These are phyloP conservation scores for Esperia sulphurella DNA, from an alignment of 2,888 invertebrate species.

Conservation along the genomic window DNA sequence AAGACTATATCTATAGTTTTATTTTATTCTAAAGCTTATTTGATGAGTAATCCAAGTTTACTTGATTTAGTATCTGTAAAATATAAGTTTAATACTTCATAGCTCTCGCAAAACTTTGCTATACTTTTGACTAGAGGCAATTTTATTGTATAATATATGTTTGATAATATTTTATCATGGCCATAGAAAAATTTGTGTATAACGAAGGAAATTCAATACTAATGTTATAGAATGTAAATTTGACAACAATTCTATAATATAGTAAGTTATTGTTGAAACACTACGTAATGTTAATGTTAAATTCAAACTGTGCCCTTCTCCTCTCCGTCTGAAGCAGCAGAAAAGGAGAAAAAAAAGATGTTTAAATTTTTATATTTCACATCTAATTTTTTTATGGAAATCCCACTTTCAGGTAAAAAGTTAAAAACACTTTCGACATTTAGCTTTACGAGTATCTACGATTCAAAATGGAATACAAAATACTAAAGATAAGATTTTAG, in stretches of 20 bases:
- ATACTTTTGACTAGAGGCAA: constrained; percentile 39
- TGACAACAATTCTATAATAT: constrained; percentile 53
- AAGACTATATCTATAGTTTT: too few species aligned
- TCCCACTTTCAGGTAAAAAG: constrained; percentile 18
- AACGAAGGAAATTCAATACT: constrained; percentile 31
- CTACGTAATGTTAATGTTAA: constrained; percentile 49
- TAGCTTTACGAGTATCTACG: neutral
- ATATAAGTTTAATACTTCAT: neutral
- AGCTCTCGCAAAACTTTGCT: constrained; percentile 4
- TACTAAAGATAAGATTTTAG: too few species aligned
- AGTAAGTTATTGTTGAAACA: constrained; percentile 41
- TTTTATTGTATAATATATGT: constrained; percentile 34
- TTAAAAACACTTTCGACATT: neutral
- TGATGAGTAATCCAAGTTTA: neutral
- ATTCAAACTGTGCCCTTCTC: constrained; percentile 72
- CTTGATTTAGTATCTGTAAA: neutral
- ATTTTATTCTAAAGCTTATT: neutral
- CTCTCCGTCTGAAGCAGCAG: constrained; percentile 72
- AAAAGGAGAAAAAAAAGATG: constrained; percentile 64
- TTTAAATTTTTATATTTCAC: constrained; percentile 25
- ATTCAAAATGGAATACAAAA: neutral
- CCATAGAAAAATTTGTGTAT: constrained; percentile 48
- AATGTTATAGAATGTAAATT: constrained; percentile 65
- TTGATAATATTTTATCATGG: constrained; percentile 64
- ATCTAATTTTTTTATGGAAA: constrained; percentile 20